Evolutionary conservation across 2,797 vertebrate genomes (phyloP), one percentile per base, ranked within the genome.

Genomic region (Mallotus villosus): DNA sequence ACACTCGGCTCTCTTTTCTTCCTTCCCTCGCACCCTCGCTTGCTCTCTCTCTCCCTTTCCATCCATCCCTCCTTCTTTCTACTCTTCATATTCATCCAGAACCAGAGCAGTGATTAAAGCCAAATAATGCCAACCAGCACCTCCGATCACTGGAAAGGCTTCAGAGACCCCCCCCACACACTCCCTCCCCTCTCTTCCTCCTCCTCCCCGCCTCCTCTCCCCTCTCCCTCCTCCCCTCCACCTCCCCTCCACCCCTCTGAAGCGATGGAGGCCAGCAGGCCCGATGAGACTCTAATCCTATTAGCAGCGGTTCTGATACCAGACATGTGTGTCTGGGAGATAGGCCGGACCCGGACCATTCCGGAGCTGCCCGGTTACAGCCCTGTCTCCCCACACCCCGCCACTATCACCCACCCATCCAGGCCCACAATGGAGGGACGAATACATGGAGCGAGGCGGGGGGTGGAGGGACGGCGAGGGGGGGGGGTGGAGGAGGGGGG

Each of bases 271-370:
- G 41, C 41, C 41, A 46, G 41, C 9, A 46, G 41, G 41, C 41
- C 41, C 12, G 11, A 34, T n/a, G n/a, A 34, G 62, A 41, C 62
- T n/a, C 9, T 63, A 71, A 71, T 71, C 70, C 60, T 63, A 63
- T 71, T 71, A 63, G 62, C 51, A 17, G 11, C 41, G 63, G 60
- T 51, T 29, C 25, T 63, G 63, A 71, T 71, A 61, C 70, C 62
- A 63, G 27, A 27, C 70, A 71, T 63, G 25, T 71, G 70, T 71
- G 70, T 25, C 16, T 2, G 24, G n/a, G 70, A 71, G 70, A 71
- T 71, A 71, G 19, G 32, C 61, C 51, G 24, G 2, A 68, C 37
- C 67, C 29, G 29, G 22, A 46, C 12, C 41, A 46, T 46, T 46
- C 11, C 8, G 41, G 41, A 46, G 9, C 41, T 46, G 11, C 41